Base-by-base conservation (phyloP, 2,888 invertebrate species). In the Branchellion lobata region DNA sequence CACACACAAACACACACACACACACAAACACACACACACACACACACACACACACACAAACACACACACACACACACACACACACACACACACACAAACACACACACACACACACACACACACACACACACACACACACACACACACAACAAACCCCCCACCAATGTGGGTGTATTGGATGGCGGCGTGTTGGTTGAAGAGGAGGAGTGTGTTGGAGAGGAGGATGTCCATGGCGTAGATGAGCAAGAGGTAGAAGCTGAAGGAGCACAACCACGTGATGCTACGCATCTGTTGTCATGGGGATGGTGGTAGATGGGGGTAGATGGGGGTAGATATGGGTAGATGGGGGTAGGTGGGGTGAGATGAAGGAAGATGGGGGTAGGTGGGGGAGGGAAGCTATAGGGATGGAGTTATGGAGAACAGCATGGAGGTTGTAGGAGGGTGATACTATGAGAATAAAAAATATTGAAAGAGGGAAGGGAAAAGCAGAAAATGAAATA, bases 51-150 rank as follows among this genome's bases (percentile, higher is more conserved):
- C 47, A 40, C 34, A 61, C 36, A 61, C 40, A 77, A 24, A 77
- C 34, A 77, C 33, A 65, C 34, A 77, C 33, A 61, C 57, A 76
- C 31, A 29, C 57, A 76, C 61, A 76, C 31, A 76, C 34, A 53
- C 51, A 51, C 34, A 36, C 61, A 36, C 68, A 78, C 65, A 77
- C 34, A 77, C 65, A 65, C 65, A 77, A 11, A 65, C 31, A 34
- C 65, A 65, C n/a, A 33, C 65, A 34, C 29, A 27, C 24, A 65
- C 29, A 65, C 65, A 65, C 29, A 65, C 65, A 65, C 29, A 65
- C 65, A 65, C 29, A 65, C 65, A 65, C 29, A 65, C 65, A 65
- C 21, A 65, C 65, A 65, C 29, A 65, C 65, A 65, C 29, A 65
- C 65, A 65, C 29, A 65, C 65, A 65, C 29, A 65, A n/a, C n/a